Evolutionary conservation across 2,113 vertebrate species (phyloP).

Genomic region (Zosterops lateralis): DNA sequence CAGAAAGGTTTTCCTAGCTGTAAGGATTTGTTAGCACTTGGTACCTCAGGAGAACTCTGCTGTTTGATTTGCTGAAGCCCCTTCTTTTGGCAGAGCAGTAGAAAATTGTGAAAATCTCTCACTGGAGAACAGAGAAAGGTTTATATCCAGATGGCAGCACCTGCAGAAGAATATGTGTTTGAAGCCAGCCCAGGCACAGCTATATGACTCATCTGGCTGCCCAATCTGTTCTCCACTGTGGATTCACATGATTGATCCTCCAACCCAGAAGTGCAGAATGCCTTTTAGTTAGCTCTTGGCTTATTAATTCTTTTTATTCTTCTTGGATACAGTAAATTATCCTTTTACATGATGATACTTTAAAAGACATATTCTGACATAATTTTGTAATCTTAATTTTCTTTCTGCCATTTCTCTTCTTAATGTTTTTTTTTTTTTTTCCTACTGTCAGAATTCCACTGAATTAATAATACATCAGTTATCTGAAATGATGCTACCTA

Average conservation of each 20-base stretch:
- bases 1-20: background rate
- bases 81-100: background rate
- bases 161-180: background rate
- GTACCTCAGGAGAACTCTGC: background rate
- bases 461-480: background rate
- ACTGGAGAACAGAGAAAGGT: background rate
- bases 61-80: background rate
- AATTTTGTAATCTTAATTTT: background rate
- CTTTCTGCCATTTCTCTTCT: background rate
- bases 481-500: background rate
- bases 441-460: background rate
- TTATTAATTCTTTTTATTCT: background rate
- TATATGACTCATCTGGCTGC: background rate
- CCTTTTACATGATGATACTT: background rate
- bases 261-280: background rate
- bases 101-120: background rate
- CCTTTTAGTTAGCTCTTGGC: background rate
- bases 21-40: background rate
- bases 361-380: background rate
- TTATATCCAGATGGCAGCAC: background rate
- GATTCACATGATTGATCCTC: background rate
- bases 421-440: no score
- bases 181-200: background rate
- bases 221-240: background rate
- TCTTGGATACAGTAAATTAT: background rate